phyloP scores from a whole-genome alignment of 2,888 invertebrate species.

The Diarsia mendica region DNA sequence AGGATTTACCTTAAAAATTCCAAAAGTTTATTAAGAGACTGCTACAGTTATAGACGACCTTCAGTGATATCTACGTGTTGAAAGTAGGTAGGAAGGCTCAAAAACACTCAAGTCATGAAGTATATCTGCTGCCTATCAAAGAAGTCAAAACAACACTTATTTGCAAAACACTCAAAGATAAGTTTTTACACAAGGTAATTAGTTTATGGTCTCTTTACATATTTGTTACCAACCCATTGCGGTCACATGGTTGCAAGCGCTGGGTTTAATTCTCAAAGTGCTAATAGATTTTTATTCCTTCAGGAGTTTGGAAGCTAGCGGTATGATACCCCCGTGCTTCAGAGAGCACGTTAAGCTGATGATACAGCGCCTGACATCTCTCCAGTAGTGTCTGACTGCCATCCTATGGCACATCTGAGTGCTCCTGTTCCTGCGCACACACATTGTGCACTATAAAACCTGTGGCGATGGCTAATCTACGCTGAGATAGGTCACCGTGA shows the following conservation, averaged over 20 bases:
- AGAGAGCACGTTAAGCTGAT: too few species aligned
- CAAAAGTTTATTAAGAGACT: neutral
- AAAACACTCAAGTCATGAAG: neutral
- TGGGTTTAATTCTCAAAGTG: neutral
- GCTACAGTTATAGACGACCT: neutral
- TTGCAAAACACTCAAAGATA: neutral
- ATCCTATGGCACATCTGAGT: too few species aligned
- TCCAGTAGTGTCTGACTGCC: too few species aligned
- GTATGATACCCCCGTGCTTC: neutral
- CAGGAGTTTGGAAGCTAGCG: neutral
- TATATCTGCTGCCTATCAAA: neutral
- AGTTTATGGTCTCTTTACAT: neutral
- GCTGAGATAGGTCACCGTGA: neutral
- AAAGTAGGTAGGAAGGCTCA: neutral
- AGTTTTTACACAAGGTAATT: neutral
- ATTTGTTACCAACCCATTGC: neutral
- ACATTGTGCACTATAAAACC: too few species aligned
- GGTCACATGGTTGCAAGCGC: neutral
- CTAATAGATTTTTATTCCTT: neutral
- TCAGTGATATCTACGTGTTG: neutral
- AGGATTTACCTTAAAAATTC: too few species aligned
- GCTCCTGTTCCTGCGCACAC: too few species aligned
- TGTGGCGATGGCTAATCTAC: neutral
- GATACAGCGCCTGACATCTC: too few species aligned
- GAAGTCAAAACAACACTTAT: neutral